Conservation (phyloP, 2,888 invertebrate genomes). For the Lordiphosa andalusiaca region DNA sequence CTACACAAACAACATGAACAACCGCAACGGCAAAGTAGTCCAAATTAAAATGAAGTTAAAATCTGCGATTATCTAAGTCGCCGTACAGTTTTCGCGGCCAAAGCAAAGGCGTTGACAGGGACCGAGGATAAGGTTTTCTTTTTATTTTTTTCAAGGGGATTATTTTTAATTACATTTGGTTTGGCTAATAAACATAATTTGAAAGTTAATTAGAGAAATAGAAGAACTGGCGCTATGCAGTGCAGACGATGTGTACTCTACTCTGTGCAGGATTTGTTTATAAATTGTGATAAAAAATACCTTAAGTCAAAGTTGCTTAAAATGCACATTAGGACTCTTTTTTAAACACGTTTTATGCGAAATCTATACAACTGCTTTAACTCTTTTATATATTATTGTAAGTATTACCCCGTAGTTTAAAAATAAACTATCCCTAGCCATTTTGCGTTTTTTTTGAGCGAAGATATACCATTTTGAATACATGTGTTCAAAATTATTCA, state of each 20-base stretch:
- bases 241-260: not conserved
- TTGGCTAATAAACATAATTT: conserved; percentile 23
- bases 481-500: too few species aligned
- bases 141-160: conserved; percentile 1
- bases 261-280: too few species aligned
- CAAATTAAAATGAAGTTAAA: conserved; percentile 37
- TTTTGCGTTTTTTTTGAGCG: too few species aligned
- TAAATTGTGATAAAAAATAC: too few species aligned
- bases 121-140: not conserved
- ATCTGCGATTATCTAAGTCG: conserved; percentile 33
- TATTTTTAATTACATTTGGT: conserved; percentile 45
- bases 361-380: too few species aligned
- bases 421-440: too few species aligned
- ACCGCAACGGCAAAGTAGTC: not conserved
- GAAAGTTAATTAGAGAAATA: conserved; percentile 7
- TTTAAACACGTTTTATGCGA: too few species aligned
- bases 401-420: too few species aligned
- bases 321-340: too few species aligned
- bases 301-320: too few species aligned
- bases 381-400: too few species aligned
- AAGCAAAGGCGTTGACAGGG: not conserved
- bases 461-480: too few species aligned
- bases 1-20: not conserved
- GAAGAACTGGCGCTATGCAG: not conserved
- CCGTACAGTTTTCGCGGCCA: conserved; percentile 24